Percentiles rank a stretch among this genome's conserved stretches.
Evolutionary conservation across 2,797 vertebrate species (phyloP).

Genomic region (Notoglanidium macrostoma): DNA sequence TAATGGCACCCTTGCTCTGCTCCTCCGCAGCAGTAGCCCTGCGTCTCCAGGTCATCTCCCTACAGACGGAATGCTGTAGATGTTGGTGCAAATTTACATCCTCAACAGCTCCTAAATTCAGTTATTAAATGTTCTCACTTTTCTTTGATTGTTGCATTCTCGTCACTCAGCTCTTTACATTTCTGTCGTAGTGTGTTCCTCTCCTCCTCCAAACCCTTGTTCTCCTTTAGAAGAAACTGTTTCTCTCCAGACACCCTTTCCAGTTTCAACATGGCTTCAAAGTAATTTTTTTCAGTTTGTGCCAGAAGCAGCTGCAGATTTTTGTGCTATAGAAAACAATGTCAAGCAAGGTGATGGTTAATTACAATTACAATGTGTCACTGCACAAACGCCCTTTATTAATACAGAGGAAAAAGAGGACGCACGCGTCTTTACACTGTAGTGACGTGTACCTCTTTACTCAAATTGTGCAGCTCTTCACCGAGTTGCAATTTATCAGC

Average conservation of each 20-base stretch:
- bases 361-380: background rate
- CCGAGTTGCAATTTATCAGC: constrained; percentile 62
- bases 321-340: constrained; percentile 57
- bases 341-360: background rate
- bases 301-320: constrained; percentile 67
- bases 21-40: constrained; percentile 67
- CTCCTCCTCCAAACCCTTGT: constrained; percentile 63
- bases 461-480: constrained; percentile 70
- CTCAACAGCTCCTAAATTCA: background rate
- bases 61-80: constrained; percentile 43
- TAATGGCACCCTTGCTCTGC: constrained; percentile 60
- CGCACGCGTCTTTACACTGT: background rate
- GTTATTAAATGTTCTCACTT: constrained; percentile 61
- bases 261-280: constrained; percentile 75
- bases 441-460: constrained; percentile 63
- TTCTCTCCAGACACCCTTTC: constrained; percentile 72
- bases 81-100: background rate
- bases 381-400: background rate
- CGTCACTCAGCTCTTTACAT: constrained; percentile 67
- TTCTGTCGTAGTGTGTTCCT: constrained; percentile 67
- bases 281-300: constrained; percentile 73
- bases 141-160: constrained; percentile 71
- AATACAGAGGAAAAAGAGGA: background rate
- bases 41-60: constrained; percentile 65
- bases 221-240: constrained; percentile 68